Percentiles rank a stretch among this genome's conserved stretches.
phyloP scores from a whole-genome alignment of 2,797 vertebrate genomes.

The Neosalanx taihuensis region DNA sequence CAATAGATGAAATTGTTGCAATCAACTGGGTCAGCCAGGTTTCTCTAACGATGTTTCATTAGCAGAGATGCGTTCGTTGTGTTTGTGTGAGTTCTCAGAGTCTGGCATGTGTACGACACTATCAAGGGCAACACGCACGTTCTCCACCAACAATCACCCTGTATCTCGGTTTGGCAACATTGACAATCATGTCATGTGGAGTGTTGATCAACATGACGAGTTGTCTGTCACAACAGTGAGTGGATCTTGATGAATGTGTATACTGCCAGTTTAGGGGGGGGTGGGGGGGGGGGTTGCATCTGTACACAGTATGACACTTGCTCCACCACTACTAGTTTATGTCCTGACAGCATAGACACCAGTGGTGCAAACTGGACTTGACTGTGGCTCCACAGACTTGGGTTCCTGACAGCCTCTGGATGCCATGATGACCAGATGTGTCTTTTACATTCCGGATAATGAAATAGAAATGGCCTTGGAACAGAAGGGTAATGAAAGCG shows the following conservation, averaged over 20 bases:
- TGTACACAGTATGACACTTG: too few relatives aligned
- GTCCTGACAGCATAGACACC: too few relatives aligned
- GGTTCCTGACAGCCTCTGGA: slow-evolving; percentile 9
- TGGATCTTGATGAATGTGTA: background rate
- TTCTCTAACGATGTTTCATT: slow-evolving; percentile 75
- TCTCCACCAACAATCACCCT: slow-evolving; percentile 57
- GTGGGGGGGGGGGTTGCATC: too few relatives aligned
- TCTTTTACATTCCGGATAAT: slow-evolving; percentile 19
- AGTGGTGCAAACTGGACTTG: too few relatives aligned
- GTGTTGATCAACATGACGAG: slow-evolving; percentile 16
- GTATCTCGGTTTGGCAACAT: slow-evolving; percentile 79
- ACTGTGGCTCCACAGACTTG: too few relatives aligned
- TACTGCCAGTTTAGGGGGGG: slow-evolving; percentile 12
- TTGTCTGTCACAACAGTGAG: background rate
- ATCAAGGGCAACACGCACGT: too few relatives aligned
- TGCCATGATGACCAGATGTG: slow-evolving; percentile 32
- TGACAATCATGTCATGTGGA: slow-evolving; percentile 74
- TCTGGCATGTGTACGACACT: slow-evolving; percentile 32
- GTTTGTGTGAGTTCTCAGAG: slow-evolving; percentile 33
- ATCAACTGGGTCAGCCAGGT: slow-evolving; percentile 65
- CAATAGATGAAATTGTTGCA: slow-evolving; percentile 67
- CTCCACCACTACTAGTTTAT: too few relatives aligned
- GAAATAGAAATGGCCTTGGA: slow-evolving; percentile 41
- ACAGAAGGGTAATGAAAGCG: slow-evolving; percentile 33
- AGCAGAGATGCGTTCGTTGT: slow-evolving; percentile 64